A percentile compares a stretch with the other conserved stretches of the same genome.
These are phyloP conservation scores for Tragelaphus buxtoni DNA, from an alignment of 2,113 vertebrate species.

Conservation along the genomic window DNA sequence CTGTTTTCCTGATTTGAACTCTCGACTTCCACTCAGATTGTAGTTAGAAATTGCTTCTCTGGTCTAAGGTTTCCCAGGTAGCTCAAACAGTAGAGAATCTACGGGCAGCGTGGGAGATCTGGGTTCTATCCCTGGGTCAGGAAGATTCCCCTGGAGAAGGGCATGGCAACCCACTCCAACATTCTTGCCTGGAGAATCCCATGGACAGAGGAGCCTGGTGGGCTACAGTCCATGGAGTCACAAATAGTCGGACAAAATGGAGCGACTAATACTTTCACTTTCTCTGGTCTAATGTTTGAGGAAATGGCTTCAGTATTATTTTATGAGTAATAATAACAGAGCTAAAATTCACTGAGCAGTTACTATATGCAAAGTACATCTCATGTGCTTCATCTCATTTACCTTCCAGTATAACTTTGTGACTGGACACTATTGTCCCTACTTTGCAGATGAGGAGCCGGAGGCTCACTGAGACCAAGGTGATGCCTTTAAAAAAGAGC, in stretches of 20 bases:
- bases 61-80: neutral
- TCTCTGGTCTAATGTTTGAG: neutral
- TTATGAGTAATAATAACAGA: neutral
- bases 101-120: neutral
- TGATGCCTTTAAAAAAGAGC: neutral
- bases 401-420: neutral
- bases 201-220: neutral
- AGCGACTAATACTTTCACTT: neutral
- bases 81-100: neutral
- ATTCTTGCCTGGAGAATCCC: neutral
- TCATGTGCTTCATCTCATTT: neutral
- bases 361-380: neutral
- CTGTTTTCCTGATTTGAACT: neutral
- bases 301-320: neutral
- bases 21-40: neutral
- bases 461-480: neutral
- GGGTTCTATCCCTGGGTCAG: neutral
- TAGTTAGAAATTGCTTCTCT: neutral
- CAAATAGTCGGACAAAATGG: fast-evolving
- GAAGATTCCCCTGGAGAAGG: neutral
- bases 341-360: neutral
- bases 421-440: neutral
- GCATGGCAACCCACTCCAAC: neutral
- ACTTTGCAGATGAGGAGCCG: neutral
- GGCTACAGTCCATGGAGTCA: neutral